Evolutionary conservation across 2,888 invertebrate species (phyloP), one percentile per base, ranked within the genome.

Genomic region (Theretra japonica): DNA sequence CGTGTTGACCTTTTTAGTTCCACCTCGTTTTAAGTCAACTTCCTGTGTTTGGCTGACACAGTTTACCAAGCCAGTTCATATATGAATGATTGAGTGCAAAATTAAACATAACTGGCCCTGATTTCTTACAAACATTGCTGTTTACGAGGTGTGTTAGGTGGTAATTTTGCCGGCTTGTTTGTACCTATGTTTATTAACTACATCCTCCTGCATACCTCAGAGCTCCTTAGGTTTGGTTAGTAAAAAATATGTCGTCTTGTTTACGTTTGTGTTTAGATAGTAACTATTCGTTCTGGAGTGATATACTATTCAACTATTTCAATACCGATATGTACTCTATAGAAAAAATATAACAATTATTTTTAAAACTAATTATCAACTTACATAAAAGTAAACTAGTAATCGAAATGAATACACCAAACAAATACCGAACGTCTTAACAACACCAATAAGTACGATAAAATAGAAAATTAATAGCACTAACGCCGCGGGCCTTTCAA

Each of bases 401-500:
- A 53, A n/a, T n/a, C 53, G 7, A n/a, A 53, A 53, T n/a, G 1
- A 0, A n/a, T 53, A n/a, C n/a, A 6, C n/a, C 6, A 53, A 53
- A 17, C 53, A 53, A 53, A 17, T 15, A 53, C 53, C 53, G 19
- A n/a, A n/a, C 53, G 1, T n/a, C 53, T 53, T 53, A 59, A 59
- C 28, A 28, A 59, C 3, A 11, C 17, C 19, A 25, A 53, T n/a
- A 53, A 53, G 19, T n/a, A 53, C 17, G 8, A 41, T 62, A 62
- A 23, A 65, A 48, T 48, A 48, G 17, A 65, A 48, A 23, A 65
- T 41, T 59, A 59, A 79, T 85, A 83, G 75, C 75, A 75, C 74
- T 70, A 76, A 82, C 81, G 80, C 86, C 85, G 82, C 82, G 80
- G 80, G 73, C 74, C 80, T 82, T 86, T 80, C 79, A 80, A 80